phyloP scores from a whole-genome alignment of 2,113 vertebrate genomes.

The Cephalophus harveyi region DNA sequence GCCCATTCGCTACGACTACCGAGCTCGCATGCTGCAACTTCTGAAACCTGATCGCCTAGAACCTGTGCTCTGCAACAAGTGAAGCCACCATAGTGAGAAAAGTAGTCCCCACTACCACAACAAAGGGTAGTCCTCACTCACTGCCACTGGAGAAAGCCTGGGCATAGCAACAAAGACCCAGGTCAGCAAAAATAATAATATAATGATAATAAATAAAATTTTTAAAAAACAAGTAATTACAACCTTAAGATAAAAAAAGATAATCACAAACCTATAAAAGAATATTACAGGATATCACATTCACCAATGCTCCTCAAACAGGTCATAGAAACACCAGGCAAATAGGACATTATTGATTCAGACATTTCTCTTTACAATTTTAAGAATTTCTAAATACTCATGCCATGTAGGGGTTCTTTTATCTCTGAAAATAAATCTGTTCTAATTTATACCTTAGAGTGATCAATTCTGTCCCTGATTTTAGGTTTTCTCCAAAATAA shows the following conservation, averaged over 20 bases:
- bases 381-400: not conserved
- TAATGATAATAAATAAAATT: not conserved
- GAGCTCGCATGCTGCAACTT: not conserved
- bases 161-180: not conserved
- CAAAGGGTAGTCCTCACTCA: not conserved
- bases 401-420: not conserved
- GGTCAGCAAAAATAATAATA: not conserved
- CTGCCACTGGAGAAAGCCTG: not conserved
- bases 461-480: not conserved
- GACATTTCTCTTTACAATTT: conserved; percentile 1
- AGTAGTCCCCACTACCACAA: not conserved
- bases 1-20: not conserved
- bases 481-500: not conserved
- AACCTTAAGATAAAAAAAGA: not conserved
- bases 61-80: not conserved
- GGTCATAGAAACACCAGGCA: not conserved
- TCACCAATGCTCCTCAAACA: not conserved
- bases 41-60: not conserved
- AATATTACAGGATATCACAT: not conserved
- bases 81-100: not conserved
- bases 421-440: conserved; percentile 8
- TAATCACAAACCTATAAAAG: not conserved
- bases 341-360: not conserved
- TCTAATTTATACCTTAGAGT: conserved; percentile 4
- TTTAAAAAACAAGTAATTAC: not conserved